Base-by-base conservation (phyloP, 1,140 invertebrate species). In the Drosophila dunni region DNA sequence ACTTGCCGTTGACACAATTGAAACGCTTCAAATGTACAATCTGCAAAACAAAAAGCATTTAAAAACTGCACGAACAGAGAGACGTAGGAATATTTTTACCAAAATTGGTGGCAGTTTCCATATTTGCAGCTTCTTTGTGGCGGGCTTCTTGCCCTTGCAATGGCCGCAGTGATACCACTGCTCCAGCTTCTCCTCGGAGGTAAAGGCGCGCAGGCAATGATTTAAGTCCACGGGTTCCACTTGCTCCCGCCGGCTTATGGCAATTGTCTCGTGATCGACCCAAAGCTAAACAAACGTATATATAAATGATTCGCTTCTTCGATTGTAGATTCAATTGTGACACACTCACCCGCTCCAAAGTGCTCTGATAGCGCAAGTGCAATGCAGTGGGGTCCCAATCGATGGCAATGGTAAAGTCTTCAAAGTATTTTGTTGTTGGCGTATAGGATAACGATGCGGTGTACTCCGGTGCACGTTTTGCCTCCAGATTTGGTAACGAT, bases 11-110 rank as follows among this genome's bases (percentile, higher is more conserved):
- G 7, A 97, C 94, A 85, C 95, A 97, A 92, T 98, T 97, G 92
- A 98, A 98, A 33, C 97, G 94, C 91, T 98, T 98, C 60, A 98
- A 91, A 90, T 98, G 97, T 7, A 98, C 95, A 86, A 98, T 97
- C 97, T 97, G 92, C n/a, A 93, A 91, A 68, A 48, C 0, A 54
- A 13, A 93, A 91, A 68, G 53, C 0, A 54, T 36, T 42, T 2
- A 7, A 0, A 33, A 20, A 9, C 11, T 20, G 34, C 3, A 7
- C 15, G 6, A 38, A 5, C 8, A 3, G 0, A 17, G 24, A 29
- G 4, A 3, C 3, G 24, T 29, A 36, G 3, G 6, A n/a, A n/a
- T 24, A 7, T 93, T 94, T 94, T 94, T 81, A 97, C 97, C 81
- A 98, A 93, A 78, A 98, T 95, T 7, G 97, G 97, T 68, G 97